A percentile compares a stretch with the other conserved stretches of the same genome.
Evolutionary conservation across 2,797 vertebrate species (phyloP).

Genomic region (Kryptopterus vitreolus): DNA sequence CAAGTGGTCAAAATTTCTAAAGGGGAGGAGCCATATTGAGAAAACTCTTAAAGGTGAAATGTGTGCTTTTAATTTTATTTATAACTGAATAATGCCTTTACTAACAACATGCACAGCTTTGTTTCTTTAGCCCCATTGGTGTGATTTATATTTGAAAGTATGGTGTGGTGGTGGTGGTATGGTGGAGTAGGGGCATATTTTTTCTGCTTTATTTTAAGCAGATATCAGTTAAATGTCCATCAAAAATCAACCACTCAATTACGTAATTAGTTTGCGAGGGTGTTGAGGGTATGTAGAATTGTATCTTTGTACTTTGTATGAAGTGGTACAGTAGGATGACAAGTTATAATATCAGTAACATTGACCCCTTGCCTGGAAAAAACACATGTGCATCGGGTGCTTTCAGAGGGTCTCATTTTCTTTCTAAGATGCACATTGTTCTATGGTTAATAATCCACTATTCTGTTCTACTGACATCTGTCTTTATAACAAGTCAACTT

Average conservation of each 20-base stretch:
- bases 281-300: not conserved
- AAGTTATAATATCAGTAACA: not conserved
- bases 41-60: constrained; percentile 83
- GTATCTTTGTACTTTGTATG: too few relatives aligned
- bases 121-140: not conserved
- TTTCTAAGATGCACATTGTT: not conserved
- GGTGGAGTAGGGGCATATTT: too few relatives aligned
- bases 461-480: not conserved
- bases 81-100: not conserved
- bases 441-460: not conserved
- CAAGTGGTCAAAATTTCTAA: constrained; percentile 90
- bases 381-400: not conserved
- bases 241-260: not conserved
- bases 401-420: not conserved
- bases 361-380: not conserved
- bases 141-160: not conserved
- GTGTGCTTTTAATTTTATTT: not conserved
- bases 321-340: not conserved
- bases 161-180: too few relatives aligned
- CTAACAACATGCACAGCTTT: not conserved
- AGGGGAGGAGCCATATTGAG: constrained; percentile 73
- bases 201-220: not conserved
- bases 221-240: not conserved
- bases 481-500: not conserved
- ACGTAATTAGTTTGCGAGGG: not conserved